phyloP scores from a whole-genome alignment of 92 coral and sea anemone species.

The Phenganax subtilis region DNA sequence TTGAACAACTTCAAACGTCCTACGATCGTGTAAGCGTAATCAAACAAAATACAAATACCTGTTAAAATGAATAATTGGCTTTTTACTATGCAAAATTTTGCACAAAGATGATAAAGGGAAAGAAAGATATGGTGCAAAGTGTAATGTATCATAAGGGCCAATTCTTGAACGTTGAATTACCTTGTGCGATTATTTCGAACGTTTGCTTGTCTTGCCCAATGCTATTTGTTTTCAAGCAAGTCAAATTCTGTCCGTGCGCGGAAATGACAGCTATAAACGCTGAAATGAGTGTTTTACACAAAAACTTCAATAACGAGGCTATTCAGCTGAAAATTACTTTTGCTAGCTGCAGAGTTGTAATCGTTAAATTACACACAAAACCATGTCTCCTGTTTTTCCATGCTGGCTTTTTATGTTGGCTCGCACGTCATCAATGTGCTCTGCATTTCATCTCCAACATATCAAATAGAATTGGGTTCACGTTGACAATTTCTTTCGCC shows the following conservation, averaged over 20 bases:
- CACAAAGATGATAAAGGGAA: too few species aligned
- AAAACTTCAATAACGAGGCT: too few species aligned
- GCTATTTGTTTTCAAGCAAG: constrained; percentile 7
- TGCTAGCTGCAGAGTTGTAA: neutral
- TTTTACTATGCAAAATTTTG: neutral
- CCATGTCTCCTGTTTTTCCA: neutral
- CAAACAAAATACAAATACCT: neutral
- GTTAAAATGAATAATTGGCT: neutral
- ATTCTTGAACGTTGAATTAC: neutral
- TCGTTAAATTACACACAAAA: constrained; percentile 12
- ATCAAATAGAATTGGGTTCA: too few species aligned
- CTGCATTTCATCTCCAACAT: too few species aligned
- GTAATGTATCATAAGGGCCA: neutral
- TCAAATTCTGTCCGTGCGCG: constrained; percentile 1
- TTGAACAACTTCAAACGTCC: constrained; percentile 22
- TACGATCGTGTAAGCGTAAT: neutral
- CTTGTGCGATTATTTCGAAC: constrained; percentile 17
- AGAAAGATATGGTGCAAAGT: neutral
- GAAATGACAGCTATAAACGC: neutral
- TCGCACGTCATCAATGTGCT: constrained; percentile 20
- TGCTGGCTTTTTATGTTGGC: neutral
- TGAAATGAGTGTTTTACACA: too few species aligned
- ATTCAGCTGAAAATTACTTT: too few species aligned
- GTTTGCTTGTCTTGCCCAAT: constrained; percentile 21
- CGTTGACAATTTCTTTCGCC: too few species aligned